phyloP scores from a whole-genome alignment of 2,797 vertebrate genomes.

The Rhincodon typus region DNA sequence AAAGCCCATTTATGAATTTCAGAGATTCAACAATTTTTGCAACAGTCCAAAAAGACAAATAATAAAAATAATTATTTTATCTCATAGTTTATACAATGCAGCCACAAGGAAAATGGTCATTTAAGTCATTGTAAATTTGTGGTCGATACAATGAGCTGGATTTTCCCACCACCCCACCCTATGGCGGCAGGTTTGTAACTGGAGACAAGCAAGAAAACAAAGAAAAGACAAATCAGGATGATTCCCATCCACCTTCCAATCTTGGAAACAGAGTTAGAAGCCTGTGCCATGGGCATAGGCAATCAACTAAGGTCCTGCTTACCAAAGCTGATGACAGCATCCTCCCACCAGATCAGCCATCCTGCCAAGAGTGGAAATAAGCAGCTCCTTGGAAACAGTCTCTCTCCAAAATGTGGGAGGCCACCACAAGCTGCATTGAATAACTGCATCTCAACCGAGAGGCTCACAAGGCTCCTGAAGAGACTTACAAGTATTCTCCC shows the following conservation, averaged over 20 bases:
- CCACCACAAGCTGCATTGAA: neutral
- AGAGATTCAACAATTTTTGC: neutral
- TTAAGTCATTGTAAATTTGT: neutral
- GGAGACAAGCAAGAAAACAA: neutral
- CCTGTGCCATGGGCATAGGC: neutral
- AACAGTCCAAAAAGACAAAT: neutral
- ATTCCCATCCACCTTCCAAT: neutral
- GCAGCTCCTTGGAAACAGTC: neutral
- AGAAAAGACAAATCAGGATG: neutral
- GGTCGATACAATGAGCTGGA: neutral
- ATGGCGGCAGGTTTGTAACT: neutral
- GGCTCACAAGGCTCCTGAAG: neutral
- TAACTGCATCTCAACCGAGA: too few species aligned
- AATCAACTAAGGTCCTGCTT: neutral
- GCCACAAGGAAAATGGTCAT: neutral
- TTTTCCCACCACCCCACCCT: neutral
- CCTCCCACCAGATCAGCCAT: neutral
- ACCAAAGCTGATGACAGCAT: neutral
- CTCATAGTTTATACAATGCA: neutral
- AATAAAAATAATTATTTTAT: neutral
- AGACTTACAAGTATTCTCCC: too few species aligned
- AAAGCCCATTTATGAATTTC: neutral
- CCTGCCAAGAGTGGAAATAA: neutral
- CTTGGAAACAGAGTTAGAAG: neutral
- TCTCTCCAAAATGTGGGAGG: neutral